A percentile compares a stretch with the other conserved stretches of the same genome.
These are phyloP conservation scores for Hyphantria cunea DNA, from an alignment of 1,140 invertebrate genomes.

Conservation along the genomic window DNA sequence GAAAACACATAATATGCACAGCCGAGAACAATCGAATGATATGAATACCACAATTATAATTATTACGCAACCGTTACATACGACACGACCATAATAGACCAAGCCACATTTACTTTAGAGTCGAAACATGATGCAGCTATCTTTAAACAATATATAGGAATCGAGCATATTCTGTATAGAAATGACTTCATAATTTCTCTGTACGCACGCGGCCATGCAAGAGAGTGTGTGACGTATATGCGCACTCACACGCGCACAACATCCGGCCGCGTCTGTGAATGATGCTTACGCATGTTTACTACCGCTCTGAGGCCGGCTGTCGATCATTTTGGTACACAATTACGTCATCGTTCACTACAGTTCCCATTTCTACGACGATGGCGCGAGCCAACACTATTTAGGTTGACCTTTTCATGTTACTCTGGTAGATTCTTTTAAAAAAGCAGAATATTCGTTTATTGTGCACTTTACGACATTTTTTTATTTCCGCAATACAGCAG, in stretches of 20 bases:
- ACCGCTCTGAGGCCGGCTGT: constrained; percentile 44
- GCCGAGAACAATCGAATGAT: constrained; percentile 21
- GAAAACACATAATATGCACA: constrained; percentile 24
- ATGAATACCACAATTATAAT: constrained; percentile 6
- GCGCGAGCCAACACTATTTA: constrained; percentile 8
- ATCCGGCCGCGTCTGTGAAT: constrained; percentile 67
- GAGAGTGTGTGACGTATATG: constrained; percentile 19
- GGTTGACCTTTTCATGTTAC: constrained; percentile 17
- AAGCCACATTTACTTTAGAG: constrained; percentile 26
- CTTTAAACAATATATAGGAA: constrained; percentile 22
- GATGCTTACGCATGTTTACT: constrained; percentile 70
- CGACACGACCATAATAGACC: constrained; percentile 22
- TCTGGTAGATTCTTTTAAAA: constrained; percentile 7
- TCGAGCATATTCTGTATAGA: constrained; percentile 43
- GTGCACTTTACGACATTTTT: constrained; percentile 12
- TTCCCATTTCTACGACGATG: constrained; percentile 31
- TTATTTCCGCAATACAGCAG: neutral
- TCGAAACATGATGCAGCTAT: constrained; percentile 41
- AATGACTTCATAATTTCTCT: constrained; percentile 65
- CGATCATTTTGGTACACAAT: constrained; percentile 54
- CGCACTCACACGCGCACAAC: constrained; percentile 44
- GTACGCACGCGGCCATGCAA: constrained; percentile 33
- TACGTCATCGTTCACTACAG: constrained; percentile 55
- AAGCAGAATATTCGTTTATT: neutral
- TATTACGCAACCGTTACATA: constrained; percentile 16